Evolutionary conservation across 2,888 invertebrate species (phyloP).

Genomic region (Therioaphis trifolii): DNA sequence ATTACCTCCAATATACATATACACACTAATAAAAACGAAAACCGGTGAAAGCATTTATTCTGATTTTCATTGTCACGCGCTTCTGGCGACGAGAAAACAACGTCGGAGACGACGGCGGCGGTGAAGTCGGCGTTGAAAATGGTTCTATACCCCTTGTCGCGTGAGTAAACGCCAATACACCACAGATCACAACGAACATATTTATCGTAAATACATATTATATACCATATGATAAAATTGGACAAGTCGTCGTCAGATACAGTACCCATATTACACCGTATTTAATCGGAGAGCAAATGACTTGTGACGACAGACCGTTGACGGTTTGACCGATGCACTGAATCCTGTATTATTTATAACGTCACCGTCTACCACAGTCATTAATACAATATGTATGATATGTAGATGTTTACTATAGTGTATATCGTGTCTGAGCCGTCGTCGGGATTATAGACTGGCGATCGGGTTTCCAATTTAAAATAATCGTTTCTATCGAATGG

Average conservation of each 20-base stretch:
- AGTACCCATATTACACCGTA: background rate
- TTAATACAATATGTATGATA: too few relatives aligned
- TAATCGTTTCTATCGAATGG: too few relatives aligned
- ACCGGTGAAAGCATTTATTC: slow-evolving; percentile 34
- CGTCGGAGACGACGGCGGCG: too few relatives aligned
- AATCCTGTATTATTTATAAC: too few relatives aligned
- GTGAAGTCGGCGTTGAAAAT: too few relatives aligned
- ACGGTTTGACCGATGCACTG: too few relatives aligned
- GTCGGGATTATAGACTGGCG: too few relatives aligned
- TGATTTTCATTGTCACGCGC: slow-evolving; percentile 27
- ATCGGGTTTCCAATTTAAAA: too few relatives aligned
- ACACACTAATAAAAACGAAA: slow-evolving; percentile 40
- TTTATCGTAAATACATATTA: too few relatives aligned
- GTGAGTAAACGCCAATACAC: background rate
- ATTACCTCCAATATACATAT: background rate
- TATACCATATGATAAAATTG: background rate
- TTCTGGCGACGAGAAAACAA: slow-evolving; percentile 8
- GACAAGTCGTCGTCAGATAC: background rate
- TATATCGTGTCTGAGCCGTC: too few relatives aligned
- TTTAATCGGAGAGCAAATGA: background rate
- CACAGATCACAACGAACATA: background rate
- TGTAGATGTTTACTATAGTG: too few relatives aligned
- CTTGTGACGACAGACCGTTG: background rate
- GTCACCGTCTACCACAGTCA: too few relatives aligned
- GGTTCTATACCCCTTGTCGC: slow-evolving; percentile 21